phyloP scores from a whole-genome alignment of 2,888 invertebrate species.

The Phytoseiulus persimilis region DNA sequence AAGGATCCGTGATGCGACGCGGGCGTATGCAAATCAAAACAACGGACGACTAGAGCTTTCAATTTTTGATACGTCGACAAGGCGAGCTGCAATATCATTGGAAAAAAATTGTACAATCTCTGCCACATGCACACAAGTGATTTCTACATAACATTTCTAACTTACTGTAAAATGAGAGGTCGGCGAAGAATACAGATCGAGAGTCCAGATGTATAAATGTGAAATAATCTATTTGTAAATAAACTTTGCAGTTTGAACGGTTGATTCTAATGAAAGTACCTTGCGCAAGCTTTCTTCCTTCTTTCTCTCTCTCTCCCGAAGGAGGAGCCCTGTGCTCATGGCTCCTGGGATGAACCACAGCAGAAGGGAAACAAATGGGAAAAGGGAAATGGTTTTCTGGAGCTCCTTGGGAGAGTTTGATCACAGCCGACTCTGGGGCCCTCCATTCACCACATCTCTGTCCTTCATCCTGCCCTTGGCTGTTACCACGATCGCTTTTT shows the following conservation, averaged over 20 bases:
- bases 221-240: conserved; percentile 31
- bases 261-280: not conserved
- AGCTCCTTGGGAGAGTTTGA: no score
- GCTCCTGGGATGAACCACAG: no score
- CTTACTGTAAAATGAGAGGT: not conserved
- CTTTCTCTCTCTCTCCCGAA: no score
- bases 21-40: not conserved
- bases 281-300: no score
- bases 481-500: not conserved
- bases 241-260: not conserved
- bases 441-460: no score
- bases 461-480: no score
- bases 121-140: not conserved
- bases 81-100: not conserved
- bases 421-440: no score
- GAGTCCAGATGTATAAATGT: conserved; percentile 13
- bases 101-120: not conserved
- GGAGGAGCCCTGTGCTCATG: no score
- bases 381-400: no score
- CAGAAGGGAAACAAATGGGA: no score
- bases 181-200: not conserved
- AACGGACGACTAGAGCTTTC: not conserved
- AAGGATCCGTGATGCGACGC: not conserved
- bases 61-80: not conserved
- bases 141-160: not conserved